Evolutionary conservation across 37 sponge, comb jelly and placozoan species (phyloP), one percentile per base, ranked within the genome.

Genomic region (Amphimedon queenslandica): DNA sequence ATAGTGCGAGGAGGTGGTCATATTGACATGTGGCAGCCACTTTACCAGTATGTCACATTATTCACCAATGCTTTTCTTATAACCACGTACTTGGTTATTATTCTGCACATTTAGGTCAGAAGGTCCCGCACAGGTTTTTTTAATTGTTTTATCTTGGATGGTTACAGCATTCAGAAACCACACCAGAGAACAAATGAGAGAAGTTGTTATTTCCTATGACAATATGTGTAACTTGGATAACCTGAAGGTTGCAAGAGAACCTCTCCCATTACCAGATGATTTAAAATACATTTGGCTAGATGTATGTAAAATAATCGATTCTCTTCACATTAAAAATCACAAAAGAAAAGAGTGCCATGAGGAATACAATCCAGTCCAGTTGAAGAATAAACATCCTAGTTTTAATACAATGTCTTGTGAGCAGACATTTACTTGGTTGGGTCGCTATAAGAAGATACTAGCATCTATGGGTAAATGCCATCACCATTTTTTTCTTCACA

Each of bases 381-480:
- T 80, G 11, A 80, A 71, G 38, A 55, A 58, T 4, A 23, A 31
- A 10, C n/a, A 64, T 11, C 71, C 55, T 2, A 16, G 28, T 1
- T 55, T 29, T 8, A 73, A 66, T 35, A 34, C 69, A 20, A 71
- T 71, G 73, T 30, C 55, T 29, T 56, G 58, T 66, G 81, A 80
- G 55, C 81, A 80, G 30, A 80, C 81, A 2, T 80, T 80, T 72
- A 68, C 63, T 1, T 82, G 82, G 82, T 10, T n/a, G n/a, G n/a
- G n/a, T n/a, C n/a, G n/a, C n/a, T 74, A 43, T 63, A 74, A 74
- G 70, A 65, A 36, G 61, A 82, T 82, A 40, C 2, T 74, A 11
- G 55, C 58, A 37, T 30, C 63, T 21, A 82, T 82, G 82, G 43
- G 33, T 4, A 82, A 75, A 75, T 40, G 33, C 20, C 82, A 82